Evolutionary conservation across 1,140 invertebrate genomes (phyloP).

Genomic region (Drosophila lini): DNA sequence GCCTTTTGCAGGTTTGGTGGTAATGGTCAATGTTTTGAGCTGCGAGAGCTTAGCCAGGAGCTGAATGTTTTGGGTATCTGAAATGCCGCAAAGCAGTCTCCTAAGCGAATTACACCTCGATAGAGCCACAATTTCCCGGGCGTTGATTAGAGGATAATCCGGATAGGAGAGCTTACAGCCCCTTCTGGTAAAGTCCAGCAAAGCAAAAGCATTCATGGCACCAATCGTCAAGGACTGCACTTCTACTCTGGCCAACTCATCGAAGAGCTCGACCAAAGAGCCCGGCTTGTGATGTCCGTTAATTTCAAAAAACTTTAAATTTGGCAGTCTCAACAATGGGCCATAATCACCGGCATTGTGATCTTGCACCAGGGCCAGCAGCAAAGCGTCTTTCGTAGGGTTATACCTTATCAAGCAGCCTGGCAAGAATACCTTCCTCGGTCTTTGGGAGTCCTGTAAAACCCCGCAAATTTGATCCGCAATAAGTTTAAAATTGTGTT

Average conservation of each 20-base stretch:
- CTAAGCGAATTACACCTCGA: neutral
- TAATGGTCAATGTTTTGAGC: neutral
- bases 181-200: neutral
- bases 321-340: neutral
- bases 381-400: neutral
- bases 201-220: neutral
- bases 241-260: neutral
- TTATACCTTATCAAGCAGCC: neutral
- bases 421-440: neutral
- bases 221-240: neutral
- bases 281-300: neutral
- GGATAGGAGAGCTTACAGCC: neutral
- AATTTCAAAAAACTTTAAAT: neutral
- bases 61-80: slow-evolving; percentile 1
- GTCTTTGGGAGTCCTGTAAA: neutral
- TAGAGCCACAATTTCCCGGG: neutral
- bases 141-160: neutral
- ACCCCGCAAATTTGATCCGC: neutral
- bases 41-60: slow-evolving; percentile 1
- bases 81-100: neutral
- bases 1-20: neutral
- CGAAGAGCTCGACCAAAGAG: neutral
- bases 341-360: neutral
- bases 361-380: neutral
- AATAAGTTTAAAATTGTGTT: neutral